Evolutionary conservation across 1,140 invertebrate species (phyloP), one percentile per base, ranked within the genome.

Genomic region (Bombyx mandarina): DNA sequence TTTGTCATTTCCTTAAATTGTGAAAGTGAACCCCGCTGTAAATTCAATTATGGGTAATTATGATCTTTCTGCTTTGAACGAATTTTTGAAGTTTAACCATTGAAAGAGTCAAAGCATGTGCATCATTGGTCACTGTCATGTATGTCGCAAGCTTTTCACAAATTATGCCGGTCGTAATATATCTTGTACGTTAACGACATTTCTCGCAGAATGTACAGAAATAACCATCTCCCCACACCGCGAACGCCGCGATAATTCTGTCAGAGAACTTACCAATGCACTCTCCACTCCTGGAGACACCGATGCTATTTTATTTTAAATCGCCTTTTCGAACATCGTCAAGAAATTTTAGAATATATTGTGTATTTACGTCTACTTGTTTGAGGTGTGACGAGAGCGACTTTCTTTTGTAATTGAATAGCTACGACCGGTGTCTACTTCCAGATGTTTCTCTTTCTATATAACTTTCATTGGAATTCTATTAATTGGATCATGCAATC

Each of bases 171-270:
- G 60, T 59, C 64, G 60, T 66, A 73, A 73, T 65, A 35, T 35
- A 66, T 66, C 60, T 58, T 48, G 58, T 52, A 71, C 65, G 67
- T 63, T 69, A 70, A 74, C 63, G 69, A 73, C 70, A 68, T 55
- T 79, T 82, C 77, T 78, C 72, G 82, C 80, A 66, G 83, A 86
- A 81, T 66, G 69, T 75, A 71, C 80, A 79, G 69, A 79, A 83
- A 86, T 86, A 86, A 73, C 69, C 71, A 52, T 49, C 59, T 72
- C 73, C 72, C 75, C 80, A 72, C 77, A 71, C 67, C 59, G 71
- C 62, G 65, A 59, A 61, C 66, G 60, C 63, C 60, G 53, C 64
- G 75, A 80, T 82, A 81, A 86, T 79, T 86, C 75, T 73, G 80
- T 81, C 82, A 65, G 64, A 71, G 71, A 72, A 70, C 56, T 18